Evolutionary conservation across 2,888 invertebrate genomes (phyloP), one percentile per base, ranked within the genome.

Genomic region (Cantharis nigra): DNA sequence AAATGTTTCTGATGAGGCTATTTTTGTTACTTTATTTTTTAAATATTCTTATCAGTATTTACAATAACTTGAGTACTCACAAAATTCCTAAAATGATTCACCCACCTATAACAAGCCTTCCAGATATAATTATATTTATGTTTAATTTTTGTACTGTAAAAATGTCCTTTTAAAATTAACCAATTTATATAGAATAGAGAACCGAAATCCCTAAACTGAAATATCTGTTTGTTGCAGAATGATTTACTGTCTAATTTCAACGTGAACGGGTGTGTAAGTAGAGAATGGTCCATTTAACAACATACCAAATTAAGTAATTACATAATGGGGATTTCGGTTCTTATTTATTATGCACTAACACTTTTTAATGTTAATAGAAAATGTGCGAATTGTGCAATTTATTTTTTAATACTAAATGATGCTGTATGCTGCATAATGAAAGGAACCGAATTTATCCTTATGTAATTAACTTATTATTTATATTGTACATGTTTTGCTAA

Each of bases 181-280:
- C 49, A 49, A 49, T 49, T 67, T 67, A 67, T 30, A 26, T 28
- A 64, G 30, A 64, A 69, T 20, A 69, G 81, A 85, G 86, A 87
- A 87, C 87, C 87, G 87, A 87, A 87, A 87, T 87, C 87, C 86
- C 80, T 79, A 80, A 78, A 72, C 84, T 85, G 81, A 83, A 67
- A 82, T 84, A 82, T 84, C 85, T 87, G 83, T 87, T 89, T 90
- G 85, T 91, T 91, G 84, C 90, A 92, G 92, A 87, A 92, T 92
- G 92, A 92, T 92, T 81, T 91, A 91, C 87, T 91, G 91, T 83
- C 89, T 92, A 84, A 92, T 92, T 86, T 91, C 91, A 81, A 88
- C 91, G 87, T 92, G 90, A 89, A 87, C 81, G 76, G 78, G 82
- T 30, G n/a, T 63, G 14, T 20, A 67, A 64, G 75, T 71, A 33